Conservation (phyloP, 2,888 invertebrate species). For the Hypercompe scribonia region DNA sequence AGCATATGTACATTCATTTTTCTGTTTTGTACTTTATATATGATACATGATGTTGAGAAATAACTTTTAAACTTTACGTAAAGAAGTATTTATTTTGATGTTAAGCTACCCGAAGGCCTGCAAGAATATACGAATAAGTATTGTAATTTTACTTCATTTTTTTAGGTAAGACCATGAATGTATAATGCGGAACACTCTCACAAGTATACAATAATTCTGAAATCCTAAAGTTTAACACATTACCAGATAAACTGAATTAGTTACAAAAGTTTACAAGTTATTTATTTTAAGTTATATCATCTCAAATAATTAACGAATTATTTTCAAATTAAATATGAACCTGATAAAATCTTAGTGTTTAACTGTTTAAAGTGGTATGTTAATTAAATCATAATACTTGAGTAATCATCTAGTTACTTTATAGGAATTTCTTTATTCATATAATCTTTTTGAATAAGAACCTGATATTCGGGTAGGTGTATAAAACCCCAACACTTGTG, state of each 20-base stretch:
- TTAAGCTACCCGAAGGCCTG: too few relatives aligned
- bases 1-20: constrained; percentile 28
- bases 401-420: neutral
- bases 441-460: constrained; percentile 45
- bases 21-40: constrained; percentile 9
- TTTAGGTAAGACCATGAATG: neutral
- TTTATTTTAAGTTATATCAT: too few relatives aligned
- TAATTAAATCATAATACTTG: constrained; percentile 22
- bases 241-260: neutral
- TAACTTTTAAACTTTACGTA: neutral
- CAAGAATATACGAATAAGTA: neutral
- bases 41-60: neutral
- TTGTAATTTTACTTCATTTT: neutral
- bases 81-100: too few relatives aligned
- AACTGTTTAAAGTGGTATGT: neutral
- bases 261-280: too few relatives aligned
- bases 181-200: neutral
- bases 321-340: neutral
- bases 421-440: neutral
- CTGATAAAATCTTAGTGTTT: neutral
- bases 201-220: too few relatives aligned
- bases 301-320: too few relatives aligned
- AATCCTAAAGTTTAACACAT: too few relatives aligned
- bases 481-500: too few relatives aligned
- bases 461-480: too few relatives aligned